These are phyloP conservation scores for Acromyrmex charruanus DNA, from an alignment of 1,140 invertebrate genomes.

Conservation along the genomic window DNA sequence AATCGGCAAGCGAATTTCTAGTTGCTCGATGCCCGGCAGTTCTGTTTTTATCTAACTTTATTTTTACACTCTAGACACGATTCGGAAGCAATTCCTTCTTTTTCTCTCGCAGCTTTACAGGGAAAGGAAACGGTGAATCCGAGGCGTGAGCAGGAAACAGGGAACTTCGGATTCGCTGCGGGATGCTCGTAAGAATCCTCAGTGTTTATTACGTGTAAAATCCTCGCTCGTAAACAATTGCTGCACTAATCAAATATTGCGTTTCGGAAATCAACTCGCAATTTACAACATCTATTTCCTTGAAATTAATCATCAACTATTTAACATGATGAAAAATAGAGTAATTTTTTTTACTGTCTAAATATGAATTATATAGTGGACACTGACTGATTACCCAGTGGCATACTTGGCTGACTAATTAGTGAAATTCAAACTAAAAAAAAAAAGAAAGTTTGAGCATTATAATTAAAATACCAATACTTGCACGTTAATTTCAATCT, in stretches of 20 bases:
- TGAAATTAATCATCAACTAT: background rate
- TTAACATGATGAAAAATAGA: background rate
- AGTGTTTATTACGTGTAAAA: slow-evolving; percentile 64
- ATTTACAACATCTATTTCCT: slow-evolving; percentile 6
- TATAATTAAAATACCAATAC: too few relatives aligned
- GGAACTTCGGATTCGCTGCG: slow-evolving; percentile 45
- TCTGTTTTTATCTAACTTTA: slow-evolving; percentile 44
- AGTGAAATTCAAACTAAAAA: too few relatives aligned
- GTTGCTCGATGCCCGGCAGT: background rate
- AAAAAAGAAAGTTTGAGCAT: too few relatives aligned
- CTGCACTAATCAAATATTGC: slow-evolving; percentile 49
- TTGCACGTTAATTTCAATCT: too few relatives aligned
- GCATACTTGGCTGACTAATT: too few relatives aligned
- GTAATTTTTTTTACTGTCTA: background rate
- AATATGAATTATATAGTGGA: too few relatives aligned
- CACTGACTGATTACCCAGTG: too few relatives aligned
- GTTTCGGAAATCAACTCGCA: slow-evolving; percentile 41
- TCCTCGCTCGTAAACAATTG: slow-evolving; percentile 53
- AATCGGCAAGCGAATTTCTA: slow-evolving; percentile 40
- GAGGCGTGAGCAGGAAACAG: slow-evolving; percentile 55
- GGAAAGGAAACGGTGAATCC: slow-evolving; percentile 36
- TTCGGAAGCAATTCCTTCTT: slow-evolving; percentile 5
- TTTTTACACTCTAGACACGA: slow-evolving; percentile 47
- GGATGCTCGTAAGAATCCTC: slow-evolving; percentile 41
- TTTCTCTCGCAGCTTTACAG: slow-evolving; percentile 19